Evolutionary conservation across 2,888 invertebrate genomes (phyloP), one percentile per base, ranked within the genome.

Genomic region (Drosophila atroscutellata): DNA sequence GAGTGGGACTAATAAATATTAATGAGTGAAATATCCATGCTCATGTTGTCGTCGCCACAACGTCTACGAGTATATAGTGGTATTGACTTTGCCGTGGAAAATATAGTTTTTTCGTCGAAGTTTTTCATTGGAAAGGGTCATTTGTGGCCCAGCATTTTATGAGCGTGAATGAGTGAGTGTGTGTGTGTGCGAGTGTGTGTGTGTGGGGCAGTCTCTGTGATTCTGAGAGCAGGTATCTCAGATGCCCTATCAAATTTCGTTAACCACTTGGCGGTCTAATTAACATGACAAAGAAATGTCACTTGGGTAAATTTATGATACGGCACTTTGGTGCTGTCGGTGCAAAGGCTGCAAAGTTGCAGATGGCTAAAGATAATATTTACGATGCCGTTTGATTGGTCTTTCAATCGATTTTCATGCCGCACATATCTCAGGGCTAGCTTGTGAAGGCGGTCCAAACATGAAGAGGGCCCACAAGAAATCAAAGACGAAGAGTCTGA

Each of bases 281-380:
- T 91, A 91, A 90, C 91, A 91, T 91, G 85, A 91, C 91, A 91
- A 91, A 91, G 91, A 79, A 80, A 80, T 79, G 86, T 84, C 89
- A 83, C 83, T 77, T 80, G 70, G 62, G 58, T 66, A 77, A 80
- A 85, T 90, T 89, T 87, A 90, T 89, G 82, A 69, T 72, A 72
- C 72, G 69, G 77, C 89, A 82, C 79, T 85, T 77, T 68, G 78
- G 49, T 75, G 68, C 69, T 66, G 34, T 13, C 15, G 75, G 13
- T 49, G 50, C 50, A 28, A 28, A 28, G 59, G 70, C 76, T 73
- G 78, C 80, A 85, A 79, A 74, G 68, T 79, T 83, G 82, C 77
- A 77, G 81, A 85, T 83, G 83, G 84, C 76, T 55, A 79, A 79
- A 69, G 89, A 85, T 89, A 82, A 81, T 89, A 87, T 88, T 88